Percentiles rank a stretch among this genome's conserved stretches.
Conservation (phyloP, 2,888 invertebrate genomes). For the Cataglyphis rosenhaueri region DNA sequence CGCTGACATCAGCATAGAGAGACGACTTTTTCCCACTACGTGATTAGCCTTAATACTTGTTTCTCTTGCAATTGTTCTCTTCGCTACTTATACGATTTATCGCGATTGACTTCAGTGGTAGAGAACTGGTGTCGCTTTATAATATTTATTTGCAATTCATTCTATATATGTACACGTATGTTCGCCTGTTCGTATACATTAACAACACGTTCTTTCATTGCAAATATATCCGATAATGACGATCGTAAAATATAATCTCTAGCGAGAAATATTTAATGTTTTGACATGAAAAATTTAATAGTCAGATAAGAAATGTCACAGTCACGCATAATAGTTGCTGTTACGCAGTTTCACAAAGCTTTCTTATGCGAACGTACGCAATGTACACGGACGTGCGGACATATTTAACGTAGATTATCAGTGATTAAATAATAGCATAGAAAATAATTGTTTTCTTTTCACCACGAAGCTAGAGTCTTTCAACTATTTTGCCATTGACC, state of each 20-base stretch:
- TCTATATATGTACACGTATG: constrained; percentile 54
- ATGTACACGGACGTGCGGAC: constrained; percentile 21
- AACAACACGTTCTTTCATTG: not conserved
- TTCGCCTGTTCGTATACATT: constrained; percentile 19
- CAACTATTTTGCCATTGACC: constrained; percentile 50
- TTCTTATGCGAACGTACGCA: not conserved
- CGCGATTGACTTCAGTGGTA: constrained; percentile 54
- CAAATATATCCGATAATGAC: not conserved
- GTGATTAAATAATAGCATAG: constrained; percentile 55
- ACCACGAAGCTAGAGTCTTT: constrained; percentile 51
- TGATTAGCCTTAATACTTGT: constrained; percentile 48
- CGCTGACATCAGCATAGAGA: constrained; percentile 32
- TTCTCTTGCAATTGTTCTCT: constrained; percentile 45
- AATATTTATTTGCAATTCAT: constrained; percentile 52
- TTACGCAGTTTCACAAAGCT: constrained; percentile 6
- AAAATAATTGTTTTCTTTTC: constrained; percentile 51
- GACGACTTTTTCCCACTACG: constrained; percentile 35
- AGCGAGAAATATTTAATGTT: constrained; percentile 7
- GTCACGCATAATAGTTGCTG: not conserved
- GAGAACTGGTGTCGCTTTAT: constrained; percentile 39
- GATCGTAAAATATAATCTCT: constrained; percentile 13
- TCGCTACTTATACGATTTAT: constrained; percentile 52
- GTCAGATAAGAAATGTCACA: not conserved
- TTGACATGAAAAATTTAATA: not conserved
- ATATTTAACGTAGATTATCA: constrained; percentile 49